Evolutionary conservation across 2,797 vertebrate species (phyloP).

Genomic region (Benthosema pterotum): DNA sequence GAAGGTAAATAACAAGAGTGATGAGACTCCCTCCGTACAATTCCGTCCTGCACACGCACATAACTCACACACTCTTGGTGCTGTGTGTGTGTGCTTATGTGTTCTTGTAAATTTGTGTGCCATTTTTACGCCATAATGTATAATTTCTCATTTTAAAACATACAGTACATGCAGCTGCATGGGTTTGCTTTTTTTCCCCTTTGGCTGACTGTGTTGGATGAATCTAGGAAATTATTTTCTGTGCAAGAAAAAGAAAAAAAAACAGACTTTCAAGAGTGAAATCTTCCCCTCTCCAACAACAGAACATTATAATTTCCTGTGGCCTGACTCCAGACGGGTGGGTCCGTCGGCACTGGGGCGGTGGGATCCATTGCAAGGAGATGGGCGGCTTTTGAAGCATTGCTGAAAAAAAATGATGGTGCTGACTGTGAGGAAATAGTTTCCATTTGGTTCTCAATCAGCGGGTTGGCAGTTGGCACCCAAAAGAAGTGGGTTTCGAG

Average conservation of each 20-base stretch:
- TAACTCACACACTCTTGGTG: too few species aligned
- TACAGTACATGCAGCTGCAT: constrained; percentile 1
- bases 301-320: constrained; percentile 34
- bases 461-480: too few species aligned
- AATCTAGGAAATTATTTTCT: constrained; percentile 37
- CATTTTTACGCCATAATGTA: constrained; percentile 6
- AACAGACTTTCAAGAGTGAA: constrained; percentile 35
- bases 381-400: constrained; percentile 31
- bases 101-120: background rate
- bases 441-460: too few species aligned
- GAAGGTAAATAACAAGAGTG: background rate
- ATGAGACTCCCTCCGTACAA: background rate
- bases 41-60: constrained; percentile 1
- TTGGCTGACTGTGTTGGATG: constrained; percentile 7
- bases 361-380: constrained; percentile 26
- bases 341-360: constrained; percentile 9
- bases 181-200: constrained; percentile 26
- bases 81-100: background rate
- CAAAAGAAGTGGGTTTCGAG: too few species aligned
- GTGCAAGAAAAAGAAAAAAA: constrained; percentile 31
- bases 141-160: constrained; percentile 1
- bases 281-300: constrained; percentile 24
- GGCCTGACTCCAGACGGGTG: constrained; percentile 16
- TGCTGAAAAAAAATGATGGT: background rate
- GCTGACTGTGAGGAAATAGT: constrained; percentile 12